phyloP scores from a whole-genome alignment of 2,888 invertebrate genomes.

The Hemicrepidius hirtus region DNA sequence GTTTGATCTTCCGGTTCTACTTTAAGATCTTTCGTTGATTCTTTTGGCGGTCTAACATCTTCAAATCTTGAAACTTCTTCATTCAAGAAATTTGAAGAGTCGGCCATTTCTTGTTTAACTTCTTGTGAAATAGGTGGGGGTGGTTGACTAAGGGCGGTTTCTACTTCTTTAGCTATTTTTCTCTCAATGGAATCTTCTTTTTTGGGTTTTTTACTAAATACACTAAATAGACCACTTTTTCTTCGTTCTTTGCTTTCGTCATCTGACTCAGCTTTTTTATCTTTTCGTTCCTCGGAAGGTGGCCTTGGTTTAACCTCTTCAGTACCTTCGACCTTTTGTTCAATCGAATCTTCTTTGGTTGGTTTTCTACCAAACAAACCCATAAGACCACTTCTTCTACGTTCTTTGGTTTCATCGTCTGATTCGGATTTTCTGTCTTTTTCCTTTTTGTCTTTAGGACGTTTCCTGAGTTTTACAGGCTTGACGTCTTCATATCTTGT shows the following conservation, averaged over 20 bases:
- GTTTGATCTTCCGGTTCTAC: slow-evolving; percentile 5
- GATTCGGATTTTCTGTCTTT: slow-evolving; percentile 18
- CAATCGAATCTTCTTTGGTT: slow-evolving; percentile 53
- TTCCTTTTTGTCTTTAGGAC: neutral
- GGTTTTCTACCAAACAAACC: slow-evolving; percentile 62
- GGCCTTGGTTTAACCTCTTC: neutral
- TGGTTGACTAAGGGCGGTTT: neutral
- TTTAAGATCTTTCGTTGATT: slow-evolving; percentile 20
- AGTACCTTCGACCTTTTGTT: slow-evolving; percentile 3
- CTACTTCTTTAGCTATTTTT: slow-evolving; percentile 25
- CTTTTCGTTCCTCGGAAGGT: slow-evolving; percentile 30
- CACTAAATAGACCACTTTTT: slow-evolving; percentile 50
- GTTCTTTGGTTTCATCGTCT: slow-evolving; percentile 37
- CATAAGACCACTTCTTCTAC: slow-evolving; percentile 60
- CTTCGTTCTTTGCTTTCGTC: slow-evolving; percentile 34
- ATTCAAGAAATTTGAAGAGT: slow-evolving; percentile 33
- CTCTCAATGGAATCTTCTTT: slow-evolving; percentile 34
- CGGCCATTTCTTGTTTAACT: slow-evolving; percentile 31
- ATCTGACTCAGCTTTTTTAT: slow-evolving; percentile 30
- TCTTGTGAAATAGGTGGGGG: slow-evolving; percentile 9
- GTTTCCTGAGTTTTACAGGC: slow-evolving; percentile 5
- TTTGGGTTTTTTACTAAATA: slow-evolving; percentile 58
- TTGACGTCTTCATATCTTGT: slow-evolving; percentile 24
- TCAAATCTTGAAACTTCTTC: slow-evolving; percentile 41
- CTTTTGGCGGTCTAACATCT: slow-evolving; percentile 26